Conservation (phyloP, 2,888 invertebrate genomes). For the Idaea dimidiata region DNA sequence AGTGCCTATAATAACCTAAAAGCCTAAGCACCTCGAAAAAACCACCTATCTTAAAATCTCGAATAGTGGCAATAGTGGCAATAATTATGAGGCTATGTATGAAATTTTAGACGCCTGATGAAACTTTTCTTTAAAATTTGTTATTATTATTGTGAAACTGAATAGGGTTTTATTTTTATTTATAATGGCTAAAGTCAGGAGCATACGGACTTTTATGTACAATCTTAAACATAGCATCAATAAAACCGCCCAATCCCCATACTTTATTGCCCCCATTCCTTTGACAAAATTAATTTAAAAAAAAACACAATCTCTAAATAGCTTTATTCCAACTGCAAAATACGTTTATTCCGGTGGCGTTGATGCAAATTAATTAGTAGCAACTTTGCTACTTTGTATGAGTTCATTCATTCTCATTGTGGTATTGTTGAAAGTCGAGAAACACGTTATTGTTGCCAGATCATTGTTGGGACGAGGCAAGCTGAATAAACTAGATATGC, state of each 20-base stretch:
- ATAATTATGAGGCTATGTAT: too few relatives aligned
- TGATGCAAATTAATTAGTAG: conserved; percentile 59
- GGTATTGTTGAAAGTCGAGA: conserved; percentile 40
- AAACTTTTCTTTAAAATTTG: too few relatives aligned
- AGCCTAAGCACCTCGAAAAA: too few relatives aligned
- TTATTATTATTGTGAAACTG: too few relatives aligned
- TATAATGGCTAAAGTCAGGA: too few relatives aligned
- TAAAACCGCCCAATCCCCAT: conserved; percentile 6
- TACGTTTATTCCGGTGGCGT: conserved; percentile 24
- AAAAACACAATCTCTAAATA: conserved; percentile 28
- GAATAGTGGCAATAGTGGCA: too few relatives aligned
- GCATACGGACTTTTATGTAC: too few relatives aligned
- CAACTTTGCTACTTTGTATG: conserved; percentile 53
- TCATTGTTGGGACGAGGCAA: conserved; percentile 26
- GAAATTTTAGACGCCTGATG: too few relatives aligned
- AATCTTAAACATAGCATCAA: background rate
- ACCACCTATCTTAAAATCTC: too few relatives aligned
- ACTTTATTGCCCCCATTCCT: conserved; percentile 14
- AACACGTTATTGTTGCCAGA: conserved; percentile 44
- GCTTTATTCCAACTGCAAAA: conserved; percentile 19
- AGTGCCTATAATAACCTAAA: too few relatives aligned
- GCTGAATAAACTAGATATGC: conserved; percentile 21
- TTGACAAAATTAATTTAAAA: conserved; percentile 28
- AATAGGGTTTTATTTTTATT: too few relatives aligned
- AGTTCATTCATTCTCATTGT: conserved; percentile 48